These are phyloP conservation scores for Drosophila paranaensis DNA, from an alignment of 2,888 invertebrate genomes.

Conservation along the genomic window DNA sequence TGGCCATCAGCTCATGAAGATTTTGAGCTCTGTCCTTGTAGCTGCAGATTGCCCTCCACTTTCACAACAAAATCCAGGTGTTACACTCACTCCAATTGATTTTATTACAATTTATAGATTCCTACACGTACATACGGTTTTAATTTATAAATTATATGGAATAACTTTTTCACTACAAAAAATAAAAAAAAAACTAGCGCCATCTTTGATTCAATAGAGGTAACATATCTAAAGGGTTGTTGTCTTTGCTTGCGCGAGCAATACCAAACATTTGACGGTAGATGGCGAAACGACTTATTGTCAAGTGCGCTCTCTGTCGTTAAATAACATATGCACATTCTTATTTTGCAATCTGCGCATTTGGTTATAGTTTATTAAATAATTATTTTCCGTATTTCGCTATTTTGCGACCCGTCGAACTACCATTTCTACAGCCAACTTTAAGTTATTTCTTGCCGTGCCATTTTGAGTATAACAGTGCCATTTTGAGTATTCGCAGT, in stretches of 20 bases:
- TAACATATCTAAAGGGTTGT: not conserved
- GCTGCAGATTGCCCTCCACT: not conserved
- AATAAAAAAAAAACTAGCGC: not conserved
- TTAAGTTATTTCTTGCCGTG: not conserved
- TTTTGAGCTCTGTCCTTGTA: not conserved
- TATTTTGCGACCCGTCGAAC: too few relatives aligned
- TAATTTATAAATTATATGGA: not conserved
- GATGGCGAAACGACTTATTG: not conserved
- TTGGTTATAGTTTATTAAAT: not conserved
- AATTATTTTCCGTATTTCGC: too few relatives aligned
- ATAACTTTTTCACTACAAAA: too few relatives aligned
- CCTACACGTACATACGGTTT: not conserved
- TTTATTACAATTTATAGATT: not conserved
- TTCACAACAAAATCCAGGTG: not conserved
- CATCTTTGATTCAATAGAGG: not conserved
- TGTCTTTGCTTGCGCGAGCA: not conserved
- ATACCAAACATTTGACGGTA: not conserved
- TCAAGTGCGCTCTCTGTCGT: too few relatives aligned
- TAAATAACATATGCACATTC: not conserved
- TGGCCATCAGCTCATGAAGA: not conserved
- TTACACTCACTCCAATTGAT: too few relatives aligned
- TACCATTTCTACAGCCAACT: not conserved
- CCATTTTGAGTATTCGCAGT: constrained; percentile 4
- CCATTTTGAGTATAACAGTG: constrained; percentile 6
- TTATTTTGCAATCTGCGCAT: not conserved